phyloP scores from a whole-genome alignment of 2,888 invertebrate species.

The Tiliacea aurago region DNA sequence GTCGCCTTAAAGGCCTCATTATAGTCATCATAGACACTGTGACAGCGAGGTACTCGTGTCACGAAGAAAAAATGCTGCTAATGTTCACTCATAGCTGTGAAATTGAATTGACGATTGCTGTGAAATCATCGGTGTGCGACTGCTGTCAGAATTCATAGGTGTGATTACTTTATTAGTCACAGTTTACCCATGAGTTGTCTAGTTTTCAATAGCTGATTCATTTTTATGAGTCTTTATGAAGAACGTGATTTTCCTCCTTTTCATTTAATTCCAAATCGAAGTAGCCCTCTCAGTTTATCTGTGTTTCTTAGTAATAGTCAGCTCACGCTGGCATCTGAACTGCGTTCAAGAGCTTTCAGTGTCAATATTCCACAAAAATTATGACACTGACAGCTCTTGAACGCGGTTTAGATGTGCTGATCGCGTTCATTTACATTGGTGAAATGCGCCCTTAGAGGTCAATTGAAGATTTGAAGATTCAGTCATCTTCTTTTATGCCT shows the following conservation, averaged over 20 bases:
- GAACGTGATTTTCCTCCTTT: too few species aligned
- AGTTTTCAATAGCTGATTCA: neutral
- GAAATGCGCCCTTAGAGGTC: neutral
- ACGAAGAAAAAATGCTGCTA: neutral
- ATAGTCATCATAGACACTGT: neutral
- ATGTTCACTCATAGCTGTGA: neutral
- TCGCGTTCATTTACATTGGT: too few species aligned
- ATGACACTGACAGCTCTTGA: too few species aligned
- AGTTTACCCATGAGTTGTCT: neutral
- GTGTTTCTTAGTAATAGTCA: neutral
- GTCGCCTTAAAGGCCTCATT: too few species aligned
- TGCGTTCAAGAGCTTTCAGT: too few species aligned
- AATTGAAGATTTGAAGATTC: too few species aligned
- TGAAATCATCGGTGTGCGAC: neutral
- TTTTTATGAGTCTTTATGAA: neutral
- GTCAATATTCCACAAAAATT: too few species aligned
- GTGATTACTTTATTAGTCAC: neutral
- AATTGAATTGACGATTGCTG: constrained; percentile 3
- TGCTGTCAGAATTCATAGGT: neutral
- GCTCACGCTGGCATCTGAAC: neutral
- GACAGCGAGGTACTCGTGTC: too few species aligned
- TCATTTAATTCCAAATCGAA: neutral
- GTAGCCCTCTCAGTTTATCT: neutral
- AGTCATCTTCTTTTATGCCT: too few species aligned
- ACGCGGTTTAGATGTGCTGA: too few species aligned